phyloP scores from a whole-genome alignment of 2,888 invertebrate species.

The Anticlea derivata region DNA sequence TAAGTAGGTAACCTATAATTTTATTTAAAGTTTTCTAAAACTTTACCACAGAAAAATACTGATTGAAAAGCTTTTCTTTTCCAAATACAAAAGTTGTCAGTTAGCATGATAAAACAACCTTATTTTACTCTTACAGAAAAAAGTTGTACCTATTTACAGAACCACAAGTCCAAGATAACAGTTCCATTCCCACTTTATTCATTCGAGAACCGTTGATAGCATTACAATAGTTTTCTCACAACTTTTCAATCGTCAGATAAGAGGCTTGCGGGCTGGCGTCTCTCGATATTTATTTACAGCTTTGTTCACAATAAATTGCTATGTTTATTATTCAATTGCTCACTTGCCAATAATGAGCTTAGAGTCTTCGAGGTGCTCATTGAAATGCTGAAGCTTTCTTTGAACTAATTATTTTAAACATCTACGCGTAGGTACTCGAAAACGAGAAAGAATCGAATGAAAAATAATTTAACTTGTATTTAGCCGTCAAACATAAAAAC shows the following conservation, averaged over 20 bases:
- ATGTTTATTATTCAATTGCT: constrained; percentile 70
- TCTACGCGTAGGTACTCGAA: no score
- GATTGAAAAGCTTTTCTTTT: no score
- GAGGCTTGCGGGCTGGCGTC: constrained; percentile 71
- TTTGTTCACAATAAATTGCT: constrained; percentile 61
- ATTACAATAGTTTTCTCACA: constrained; percentile 58
- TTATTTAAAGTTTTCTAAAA: no score
- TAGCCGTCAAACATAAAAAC: no score
- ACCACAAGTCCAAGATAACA: no score
- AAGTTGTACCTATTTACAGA: no score
- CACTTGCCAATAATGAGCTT: constrained; percentile 49
- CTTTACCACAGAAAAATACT: no score
- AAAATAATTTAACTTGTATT: no score
- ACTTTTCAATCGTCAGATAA: constrained; percentile 76
- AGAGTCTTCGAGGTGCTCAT: constrained; percentile 43
- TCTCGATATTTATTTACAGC: constrained; percentile 72
- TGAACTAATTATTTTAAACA: background rate
- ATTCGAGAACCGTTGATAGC: constrained; percentile 49
- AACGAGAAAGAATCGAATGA: no score
- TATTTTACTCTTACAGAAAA: background rate
- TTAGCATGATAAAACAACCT: background rate
- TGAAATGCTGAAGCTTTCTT: constrained; percentile 15
- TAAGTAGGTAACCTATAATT: no score
- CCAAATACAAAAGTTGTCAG: no score
- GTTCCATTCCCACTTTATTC: background rate